Percentiles rank a stretch among this genome's conserved stretches.
Evolutionary conservation across 1,140 invertebrate species (phyloP).

Genomic region (Bombus pascuorum): DNA sequence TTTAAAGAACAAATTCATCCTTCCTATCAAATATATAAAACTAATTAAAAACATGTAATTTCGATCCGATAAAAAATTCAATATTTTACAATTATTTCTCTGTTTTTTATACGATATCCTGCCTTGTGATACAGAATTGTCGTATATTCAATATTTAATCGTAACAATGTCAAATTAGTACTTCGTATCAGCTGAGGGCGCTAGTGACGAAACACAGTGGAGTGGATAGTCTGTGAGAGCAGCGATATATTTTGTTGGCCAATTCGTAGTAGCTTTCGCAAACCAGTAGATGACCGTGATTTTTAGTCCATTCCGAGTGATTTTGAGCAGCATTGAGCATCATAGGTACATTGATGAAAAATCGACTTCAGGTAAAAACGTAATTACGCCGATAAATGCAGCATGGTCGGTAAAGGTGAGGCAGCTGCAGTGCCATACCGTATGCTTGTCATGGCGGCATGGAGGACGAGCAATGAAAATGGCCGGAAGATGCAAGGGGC

Average conservation of each 20-base stretch:
- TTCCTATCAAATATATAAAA: no score
- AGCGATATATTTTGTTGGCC: constrained; percentile 14
- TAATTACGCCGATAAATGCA: constrained; percentile 7
- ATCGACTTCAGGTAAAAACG: not conserved
- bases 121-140: not conserved
- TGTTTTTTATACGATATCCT: not conserved
- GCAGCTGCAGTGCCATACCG: constrained; percentile 34
- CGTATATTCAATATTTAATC: not conserved
- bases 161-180: not conserved
- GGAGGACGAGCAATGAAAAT: constrained; percentile 66
- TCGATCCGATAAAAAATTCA: not conserved
- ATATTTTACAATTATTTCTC: not conserved
- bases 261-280: constrained; percentile 39
- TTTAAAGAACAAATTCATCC: not conserved
- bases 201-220: constrained; percentile 66
- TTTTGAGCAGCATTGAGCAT: not conserved
- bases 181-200: constrained; percentile 67
- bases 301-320: not conserved
- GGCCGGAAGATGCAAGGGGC: constrained; percentile 60
- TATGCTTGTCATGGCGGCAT: constrained; percentile 65
- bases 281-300: constrained; percentile 14
- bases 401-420: constrained; percentile 34
- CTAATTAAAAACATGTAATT: not conserved
- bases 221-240: constrained; percentile 62
- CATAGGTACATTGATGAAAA: not conserved